Evolutionary conservation across 2,888 invertebrate species (phyloP), one percentile per base, ranked within the genome.

Genomic region (Epirrhoe alternata): DNA sequence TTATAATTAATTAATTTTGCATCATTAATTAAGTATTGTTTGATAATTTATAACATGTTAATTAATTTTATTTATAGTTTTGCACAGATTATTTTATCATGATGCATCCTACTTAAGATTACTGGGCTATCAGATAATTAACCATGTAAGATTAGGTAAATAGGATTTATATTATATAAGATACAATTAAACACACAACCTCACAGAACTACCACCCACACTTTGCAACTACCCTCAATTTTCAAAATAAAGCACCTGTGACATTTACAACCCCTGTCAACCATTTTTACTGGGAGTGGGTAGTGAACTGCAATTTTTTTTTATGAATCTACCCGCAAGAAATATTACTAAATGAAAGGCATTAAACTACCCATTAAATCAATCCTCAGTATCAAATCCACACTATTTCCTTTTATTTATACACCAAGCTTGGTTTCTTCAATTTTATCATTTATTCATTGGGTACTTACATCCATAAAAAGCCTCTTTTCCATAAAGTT

Each of bases 1-100:
- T 51, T 64, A 53, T 17, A 63, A 57, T 63, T 57, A 52, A 52
- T 57, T 49, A 55, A 12, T 61, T 50, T 38, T 30, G 50, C 53
- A 35, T 24, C 17, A 49, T 54, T 49, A 55, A 24, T 24, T 38
- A 35, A 45, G 10, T 61, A 61, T 59, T 59, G 50, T 57, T 47
- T 31, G 14, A 57, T 57, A 10, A 51, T 30, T 51, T 42, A 42
- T 42, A 38, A 38, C 10, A 10, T 10, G 10, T 38, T 1, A 10
- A 38, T 33, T 7, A 33, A 7, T 33, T 33, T 33, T 33, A 7
- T 35, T 49, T 33, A 49, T 14, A 57, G 31, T 31, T 5, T 16
- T 57, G 47, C n/a, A 55, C 24, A 12, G 33, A 33, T 33, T 42
- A 42, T 12, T 10, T 42, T 42, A 12, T 42, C 38, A 42, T 42